Evolutionary conservation across 2,113 vertebrate species (phyloP).

Genomic region (Gopherus flavomarginatus): DNA sequence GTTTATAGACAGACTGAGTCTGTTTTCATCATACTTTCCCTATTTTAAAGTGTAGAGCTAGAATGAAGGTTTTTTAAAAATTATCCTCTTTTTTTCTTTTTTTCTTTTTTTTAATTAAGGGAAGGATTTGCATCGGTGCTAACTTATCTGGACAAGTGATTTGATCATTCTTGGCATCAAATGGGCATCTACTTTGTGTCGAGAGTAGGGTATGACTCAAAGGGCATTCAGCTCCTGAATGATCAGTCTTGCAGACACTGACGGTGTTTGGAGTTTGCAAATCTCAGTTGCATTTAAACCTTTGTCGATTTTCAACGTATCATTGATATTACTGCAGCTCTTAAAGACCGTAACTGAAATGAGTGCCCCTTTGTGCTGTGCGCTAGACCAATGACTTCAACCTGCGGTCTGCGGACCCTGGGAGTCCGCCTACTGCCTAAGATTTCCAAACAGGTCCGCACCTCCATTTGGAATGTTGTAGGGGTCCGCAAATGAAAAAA

Average conservation of each 20-base stretch:
- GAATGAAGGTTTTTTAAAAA: background rate
- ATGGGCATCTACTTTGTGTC: background rate
- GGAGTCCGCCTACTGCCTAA: background rate
- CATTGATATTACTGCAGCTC: background rate
- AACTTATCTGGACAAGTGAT: background rate
- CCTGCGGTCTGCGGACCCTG: background rate
- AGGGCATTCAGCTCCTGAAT: rapidly evolving
- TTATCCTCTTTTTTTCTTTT: background rate
- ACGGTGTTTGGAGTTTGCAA: rapidly evolving
- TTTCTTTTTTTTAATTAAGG: background rate
- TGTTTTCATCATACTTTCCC: background rate
- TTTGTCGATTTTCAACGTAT: background rate
- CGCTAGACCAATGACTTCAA: rapidly evolving
- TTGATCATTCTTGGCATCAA: background rate
- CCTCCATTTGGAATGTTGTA: background rate
- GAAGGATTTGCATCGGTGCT: background rate
- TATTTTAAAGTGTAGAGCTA: background rate
- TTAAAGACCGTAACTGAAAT: background rate
- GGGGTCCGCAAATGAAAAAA: rapidly evolving
- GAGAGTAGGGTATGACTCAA: background rate
- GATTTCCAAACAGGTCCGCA: background rate
- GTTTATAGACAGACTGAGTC: background rate
- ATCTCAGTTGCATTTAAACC: background rate
- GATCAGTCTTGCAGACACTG: background rate
- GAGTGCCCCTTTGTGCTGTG: background rate